Conservation (phyloP, 1,140 invertebrate genomes). For the Drosophila arizonae region DNA sequence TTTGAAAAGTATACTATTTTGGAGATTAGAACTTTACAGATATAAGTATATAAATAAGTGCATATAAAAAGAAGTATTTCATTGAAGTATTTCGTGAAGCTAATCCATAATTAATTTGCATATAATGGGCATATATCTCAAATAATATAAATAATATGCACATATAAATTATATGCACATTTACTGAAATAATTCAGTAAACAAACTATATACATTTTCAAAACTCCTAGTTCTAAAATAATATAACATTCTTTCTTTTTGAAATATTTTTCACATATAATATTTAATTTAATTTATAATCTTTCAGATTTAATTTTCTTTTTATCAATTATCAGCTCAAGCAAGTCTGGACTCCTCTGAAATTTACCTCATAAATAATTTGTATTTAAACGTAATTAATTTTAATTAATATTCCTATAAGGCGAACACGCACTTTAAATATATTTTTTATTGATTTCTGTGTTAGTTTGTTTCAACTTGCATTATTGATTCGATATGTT, state of each 20-base stretch:
- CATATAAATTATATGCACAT: too few species aligned
- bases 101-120: too few species aligned
- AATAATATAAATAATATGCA: too few species aligned
- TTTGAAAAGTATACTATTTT: background rate
- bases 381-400: background rate
- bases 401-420: too few species aligned
- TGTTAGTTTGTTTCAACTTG: constrained; percentile 16
- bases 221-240: too few species aligned
- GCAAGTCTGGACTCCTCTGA: background rate
- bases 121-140: too few species aligned
- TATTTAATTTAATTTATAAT: background rate
- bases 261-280: background rate
- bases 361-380: constrained; percentile 14
- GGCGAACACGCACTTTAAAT: background rate
- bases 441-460: background rate
- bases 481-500: constrained; percentile 29
- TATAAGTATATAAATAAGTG: too few species aligned
- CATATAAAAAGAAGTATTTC: too few species aligned
- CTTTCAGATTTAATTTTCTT: background rate
- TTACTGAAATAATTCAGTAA: too few species aligned
- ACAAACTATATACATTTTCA: background rate
- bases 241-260: background rate
- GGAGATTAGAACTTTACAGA: too few species aligned
- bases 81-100: too few species aligned
- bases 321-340: background rate